These are phyloP conservation scores for Craniophora ligustri DNA, from an alignment of 2,888 invertebrate species.

Conservation along the genomic window DNA sequence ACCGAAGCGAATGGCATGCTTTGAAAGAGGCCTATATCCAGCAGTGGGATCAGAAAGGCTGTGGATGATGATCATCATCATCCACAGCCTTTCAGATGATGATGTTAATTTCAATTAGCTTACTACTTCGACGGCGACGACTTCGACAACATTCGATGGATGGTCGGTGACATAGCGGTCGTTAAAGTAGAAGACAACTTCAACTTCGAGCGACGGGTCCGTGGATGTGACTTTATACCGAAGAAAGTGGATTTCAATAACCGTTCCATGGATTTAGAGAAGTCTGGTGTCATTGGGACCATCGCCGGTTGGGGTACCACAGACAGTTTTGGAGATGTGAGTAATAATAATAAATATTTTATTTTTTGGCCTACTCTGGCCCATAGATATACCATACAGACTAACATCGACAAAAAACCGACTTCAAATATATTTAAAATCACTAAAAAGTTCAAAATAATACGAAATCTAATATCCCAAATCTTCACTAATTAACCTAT, in stretches of 20 bases:
- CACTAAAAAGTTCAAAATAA: too few relatives aligned
- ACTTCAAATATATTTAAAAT: too few relatives aligned
- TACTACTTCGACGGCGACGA: constrained; percentile 76
- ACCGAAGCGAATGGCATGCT: too few relatives aligned
- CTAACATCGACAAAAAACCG: too few relatives aligned
- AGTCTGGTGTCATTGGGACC: constrained; percentile 58
- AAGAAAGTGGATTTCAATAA: constrained; percentile 73
- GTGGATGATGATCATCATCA: too few relatives aligned
- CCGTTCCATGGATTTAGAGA: constrained; percentile 62
- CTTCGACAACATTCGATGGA: constrained; percentile 81
- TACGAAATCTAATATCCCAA: too few relatives aligned
- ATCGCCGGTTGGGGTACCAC: constrained; percentile 79
- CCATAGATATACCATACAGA: too few relatives aligned
- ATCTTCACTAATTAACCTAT: too few relatives aligned
- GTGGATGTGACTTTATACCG: constrained; percentile 79
- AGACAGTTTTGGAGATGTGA: constrained; percentile 67
- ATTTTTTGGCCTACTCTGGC: too few relatives aligned
- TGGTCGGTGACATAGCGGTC: constrained; percentile 79
- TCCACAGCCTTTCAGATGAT: too few relatives aligned
- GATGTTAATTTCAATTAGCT: constrained; percentile 49
- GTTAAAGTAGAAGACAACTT: constrained; percentile 79
- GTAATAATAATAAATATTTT: constrained; percentile 11
- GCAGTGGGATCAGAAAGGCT: too few relatives aligned
- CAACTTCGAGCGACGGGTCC: constrained; percentile 71
- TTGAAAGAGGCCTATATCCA: too few relatives aligned